phyloP scores from a whole-genome alignment of 2,888 invertebrate genomes.

The Drosophila setosimentum region DNA sequence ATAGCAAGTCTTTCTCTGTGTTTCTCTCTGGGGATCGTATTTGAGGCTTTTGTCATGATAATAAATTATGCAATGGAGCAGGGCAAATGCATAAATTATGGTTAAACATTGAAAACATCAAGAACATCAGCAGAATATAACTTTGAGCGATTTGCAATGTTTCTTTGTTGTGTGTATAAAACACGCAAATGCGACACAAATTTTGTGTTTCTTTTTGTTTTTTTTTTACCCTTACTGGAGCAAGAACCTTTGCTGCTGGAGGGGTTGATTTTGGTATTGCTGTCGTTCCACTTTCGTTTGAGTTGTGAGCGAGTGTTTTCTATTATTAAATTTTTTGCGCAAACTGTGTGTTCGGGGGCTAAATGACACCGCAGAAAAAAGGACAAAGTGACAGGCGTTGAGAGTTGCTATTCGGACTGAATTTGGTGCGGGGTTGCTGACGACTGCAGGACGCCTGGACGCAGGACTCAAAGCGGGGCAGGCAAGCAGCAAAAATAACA shows the following conservation, averaged over 20 bases:
- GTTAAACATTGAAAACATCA: conserved; percentile 20
- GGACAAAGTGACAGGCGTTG: conserved; percentile 64
- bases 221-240: conserved; percentile 39
- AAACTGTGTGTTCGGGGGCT: conserved; percentile 56
- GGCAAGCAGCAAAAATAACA: conserved; percentile 57
- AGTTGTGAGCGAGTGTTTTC: conserved; percentile 59
- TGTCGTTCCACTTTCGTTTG: conserved; percentile 58
- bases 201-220: neutral
- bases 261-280: conserved; percentile 65
- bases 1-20: conserved; percentile 9
- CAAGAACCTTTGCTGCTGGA: conserved; percentile 22
- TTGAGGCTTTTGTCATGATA: conserved; percentile 45
- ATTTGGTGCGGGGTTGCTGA: conserved; percentile 23
- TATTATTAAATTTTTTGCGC: conserved; percentile 78
- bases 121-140: conserved; percentile 10
- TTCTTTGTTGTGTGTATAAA: conserved; percentile 12
- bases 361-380: conserved; percentile 79
- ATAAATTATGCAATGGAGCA: conserved; percentile 52
- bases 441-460: conserved; percentile 13
- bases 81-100: conserved; percentile 55
- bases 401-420: conserved; percentile 22
- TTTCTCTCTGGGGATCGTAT: conserved; percentile 43
- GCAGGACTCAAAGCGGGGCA: conserved; percentile 13
- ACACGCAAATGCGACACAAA: conserved; percentile 50
- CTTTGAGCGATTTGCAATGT: conserved; percentile 65